phyloP scores from a whole-genome alignment of 2,113 vertebrate genomes.

The Corythaeola cristata region DNA sequence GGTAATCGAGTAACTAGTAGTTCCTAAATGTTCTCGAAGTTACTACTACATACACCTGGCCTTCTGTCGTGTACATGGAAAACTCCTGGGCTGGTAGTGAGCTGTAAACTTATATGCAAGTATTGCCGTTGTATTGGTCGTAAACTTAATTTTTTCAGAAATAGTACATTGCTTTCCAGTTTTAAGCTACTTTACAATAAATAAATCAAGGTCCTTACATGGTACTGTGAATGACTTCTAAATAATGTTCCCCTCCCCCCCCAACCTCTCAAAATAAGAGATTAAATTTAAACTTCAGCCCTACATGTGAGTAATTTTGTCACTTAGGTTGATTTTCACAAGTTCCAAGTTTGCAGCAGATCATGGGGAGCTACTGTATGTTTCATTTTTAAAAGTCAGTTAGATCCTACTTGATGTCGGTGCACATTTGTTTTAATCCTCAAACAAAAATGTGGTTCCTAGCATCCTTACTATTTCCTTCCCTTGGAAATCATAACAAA shows the following conservation, averaged over 20 bases:
- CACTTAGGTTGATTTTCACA: not conserved
- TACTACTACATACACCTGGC: accelerated
- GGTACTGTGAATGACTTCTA: not conserved
- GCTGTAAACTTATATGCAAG: not conserved
- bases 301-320: not conserved
- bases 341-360: not conserved
- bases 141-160: not conserved
- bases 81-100: not conserved
- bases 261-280: not conserved
- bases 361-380: not conserved
- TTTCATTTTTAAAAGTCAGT: not conserved
- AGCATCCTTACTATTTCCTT: not conserved
- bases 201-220: accelerated
- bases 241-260: no score
- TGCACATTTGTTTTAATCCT: not conserved
- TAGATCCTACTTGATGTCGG: not conserved
- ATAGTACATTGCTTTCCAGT: not conserved
- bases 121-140: not conserved
- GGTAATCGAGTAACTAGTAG: not conserved
- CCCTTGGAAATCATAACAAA: not conserved
- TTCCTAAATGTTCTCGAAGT: accelerated
- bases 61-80: accelerated
- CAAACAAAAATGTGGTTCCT: not conserved
- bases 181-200: not conserved
- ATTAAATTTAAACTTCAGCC: not conserved